These are phyloP conservation scores for Bungarus multicinctus DNA, from an alignment of 2,113 vertebrate species.

Conservation along the genomic window DNA sequence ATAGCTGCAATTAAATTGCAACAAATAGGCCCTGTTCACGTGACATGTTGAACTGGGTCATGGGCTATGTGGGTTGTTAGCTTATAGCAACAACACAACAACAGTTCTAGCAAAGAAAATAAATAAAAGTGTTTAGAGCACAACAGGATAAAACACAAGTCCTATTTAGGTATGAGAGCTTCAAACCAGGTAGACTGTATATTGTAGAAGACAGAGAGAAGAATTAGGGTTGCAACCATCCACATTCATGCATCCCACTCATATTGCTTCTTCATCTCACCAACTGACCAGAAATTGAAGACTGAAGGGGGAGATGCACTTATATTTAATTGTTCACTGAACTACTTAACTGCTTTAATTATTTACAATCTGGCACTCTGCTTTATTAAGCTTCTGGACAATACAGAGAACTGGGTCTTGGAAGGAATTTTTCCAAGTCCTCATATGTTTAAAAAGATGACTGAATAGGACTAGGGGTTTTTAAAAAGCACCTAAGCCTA, in stretches of 20 bases:
- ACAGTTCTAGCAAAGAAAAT: background rate
- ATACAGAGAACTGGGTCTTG: background rate
- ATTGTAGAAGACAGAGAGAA: background rate
- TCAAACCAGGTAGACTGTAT: background rate
- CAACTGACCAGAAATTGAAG: background rate
- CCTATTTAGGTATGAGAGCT: background rate
- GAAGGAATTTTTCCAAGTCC: background rate
- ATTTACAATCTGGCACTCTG: background rate
- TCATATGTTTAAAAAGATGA: background rate
- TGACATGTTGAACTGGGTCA: background rate
- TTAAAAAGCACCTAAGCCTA: background rate
- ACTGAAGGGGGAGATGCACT: background rate
- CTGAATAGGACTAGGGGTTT: background rate
- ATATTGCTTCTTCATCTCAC: background rate
- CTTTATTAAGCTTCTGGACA: background rate
- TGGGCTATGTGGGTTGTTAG: background rate
- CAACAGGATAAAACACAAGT: background rate
- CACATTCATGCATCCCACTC: background rate
- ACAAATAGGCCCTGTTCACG: background rate
- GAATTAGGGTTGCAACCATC: background rate
- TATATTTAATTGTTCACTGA: background rate
- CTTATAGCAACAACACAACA: background rate
- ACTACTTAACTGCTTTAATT: background rate
- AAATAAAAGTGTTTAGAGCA: background rate
- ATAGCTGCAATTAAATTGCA: background rate